Conservation (phyloP, 2,797 vertebrate species). For the Pantherophis vulpinus region DNA sequence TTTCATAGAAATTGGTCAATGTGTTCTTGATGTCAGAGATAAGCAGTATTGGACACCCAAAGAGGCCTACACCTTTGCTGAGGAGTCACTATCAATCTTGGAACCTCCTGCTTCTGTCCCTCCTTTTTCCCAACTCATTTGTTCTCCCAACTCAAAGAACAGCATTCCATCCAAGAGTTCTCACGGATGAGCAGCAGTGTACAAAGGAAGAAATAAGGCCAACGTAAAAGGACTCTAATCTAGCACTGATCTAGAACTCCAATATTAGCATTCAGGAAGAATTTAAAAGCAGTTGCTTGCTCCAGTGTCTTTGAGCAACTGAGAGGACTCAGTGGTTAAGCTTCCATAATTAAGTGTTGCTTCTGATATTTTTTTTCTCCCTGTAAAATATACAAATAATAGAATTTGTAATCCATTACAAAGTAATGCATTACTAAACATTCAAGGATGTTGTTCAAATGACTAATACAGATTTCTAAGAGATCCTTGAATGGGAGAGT, state of each 20-base stretch:
- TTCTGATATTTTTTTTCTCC: not conserved
- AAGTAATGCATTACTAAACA: not conserved
- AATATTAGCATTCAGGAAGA: not conserved
- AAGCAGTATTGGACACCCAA: not conserved
- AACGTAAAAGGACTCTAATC: not conserved
- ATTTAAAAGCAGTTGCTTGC: not conserved
- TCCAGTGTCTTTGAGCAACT: not conserved
- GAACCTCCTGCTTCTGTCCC: not conserved
- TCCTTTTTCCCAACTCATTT: not conserved
- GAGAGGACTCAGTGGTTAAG: not conserved
- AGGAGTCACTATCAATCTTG: not conserved
- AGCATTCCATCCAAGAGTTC: not conserved
- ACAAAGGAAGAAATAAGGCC: not conserved
- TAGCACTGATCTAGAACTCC: not conserved
- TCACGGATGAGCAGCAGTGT: not conserved
- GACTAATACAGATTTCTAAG: not conserved
- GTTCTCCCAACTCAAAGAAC: not conserved
- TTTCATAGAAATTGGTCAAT: not conserved
- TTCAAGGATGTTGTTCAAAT: not conserved
- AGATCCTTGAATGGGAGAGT: too few relatives aligned
- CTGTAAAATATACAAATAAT: not conserved
- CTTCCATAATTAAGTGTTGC: not conserved
- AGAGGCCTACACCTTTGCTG: not conserved
- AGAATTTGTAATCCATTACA: not conserved
- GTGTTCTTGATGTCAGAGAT: not conserved